Percentiles rank a stretch among this genome's conserved stretches.
Conservation (phyloP, 2,113 vertebrate species). For the Carlito syrichta region DNA sequence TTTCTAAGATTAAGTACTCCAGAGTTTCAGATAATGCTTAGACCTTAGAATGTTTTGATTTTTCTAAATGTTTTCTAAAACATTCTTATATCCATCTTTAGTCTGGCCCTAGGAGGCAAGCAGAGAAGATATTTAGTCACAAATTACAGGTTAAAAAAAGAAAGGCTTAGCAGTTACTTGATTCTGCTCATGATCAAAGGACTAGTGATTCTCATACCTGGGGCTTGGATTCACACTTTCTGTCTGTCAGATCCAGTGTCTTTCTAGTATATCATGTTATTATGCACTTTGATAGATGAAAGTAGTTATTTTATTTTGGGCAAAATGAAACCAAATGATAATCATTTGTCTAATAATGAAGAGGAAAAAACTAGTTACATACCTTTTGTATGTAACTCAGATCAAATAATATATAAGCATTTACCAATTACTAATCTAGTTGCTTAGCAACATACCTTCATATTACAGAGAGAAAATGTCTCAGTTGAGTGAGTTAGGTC, state of each 20-base stretch:
- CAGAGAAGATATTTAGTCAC: background rate
- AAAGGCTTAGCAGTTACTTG: background rate
- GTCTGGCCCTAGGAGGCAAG: background rate
- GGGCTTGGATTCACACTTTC: background rate
- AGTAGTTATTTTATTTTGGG: conserved; percentile 53
- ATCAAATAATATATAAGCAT: conserved; percentile 74
- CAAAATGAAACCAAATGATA: conserved; percentile 74
- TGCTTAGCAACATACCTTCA: conserved; percentile 71
- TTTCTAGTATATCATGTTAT: too few species aligned
- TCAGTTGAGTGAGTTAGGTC: conserved; percentile 17
- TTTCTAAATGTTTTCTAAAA: background rate
- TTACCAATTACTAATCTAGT: conserved; percentile 71
- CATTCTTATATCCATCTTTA: background rate
- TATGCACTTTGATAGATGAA: conserved; percentile 61
- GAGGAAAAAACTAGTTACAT: conserved; percentile 61
- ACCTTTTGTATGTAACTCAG: conserved; percentile 71
- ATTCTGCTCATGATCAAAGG: background rate
- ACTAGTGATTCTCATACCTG: background rate
- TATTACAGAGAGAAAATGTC: conserved; percentile 36
- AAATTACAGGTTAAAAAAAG: background rate
- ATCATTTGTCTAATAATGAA: conserved; percentile 59
- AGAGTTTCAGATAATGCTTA: background rate
- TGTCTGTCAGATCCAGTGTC: too few species aligned
- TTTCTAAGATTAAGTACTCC: background rate
- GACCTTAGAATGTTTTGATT: background rate